A percentile compares a stretch with the other conserved stretches of the same genome.
These are phyloP conservation scores for Standfussiana lucernea DNA, from an alignment of 2,888 invertebrate genomes.

Conservation along the genomic window DNA sequence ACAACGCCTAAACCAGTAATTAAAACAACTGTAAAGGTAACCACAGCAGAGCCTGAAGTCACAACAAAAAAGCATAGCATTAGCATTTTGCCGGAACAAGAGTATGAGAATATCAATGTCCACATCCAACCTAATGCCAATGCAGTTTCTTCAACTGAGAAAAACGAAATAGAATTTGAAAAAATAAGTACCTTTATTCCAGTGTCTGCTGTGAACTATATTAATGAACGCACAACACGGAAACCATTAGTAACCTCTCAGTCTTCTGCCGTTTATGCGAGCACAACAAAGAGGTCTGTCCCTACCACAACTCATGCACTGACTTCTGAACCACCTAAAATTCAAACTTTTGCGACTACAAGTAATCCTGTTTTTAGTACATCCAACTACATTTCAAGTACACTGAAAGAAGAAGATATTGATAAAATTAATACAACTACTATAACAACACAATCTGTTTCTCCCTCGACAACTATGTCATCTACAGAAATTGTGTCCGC, in stretches of 20 bases:
- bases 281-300: constrained; percentile 62
- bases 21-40: constrained; percentile 63
- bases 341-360: constrained; percentile 53
- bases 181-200: constrained; percentile 83
- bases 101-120: constrained; percentile 57
- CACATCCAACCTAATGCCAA: constrained; percentile 65
- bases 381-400: constrained; percentile 61
- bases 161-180: constrained; percentile 74
- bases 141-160: constrained; percentile 72
- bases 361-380: constrained; percentile 66
- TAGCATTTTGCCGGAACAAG: constrained; percentile 65
- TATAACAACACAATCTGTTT: constrained; percentile 86
- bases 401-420: constrained; percentile 68
- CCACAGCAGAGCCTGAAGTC: constrained; percentile 62
- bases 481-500: constrained; percentile 79
- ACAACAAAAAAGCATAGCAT: constrained; percentile 62
- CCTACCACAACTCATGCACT: constrained; percentile 53
- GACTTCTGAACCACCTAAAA: constrained; percentile 49
- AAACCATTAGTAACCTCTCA: constrained; percentile 72
- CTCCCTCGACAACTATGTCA: constrained; percentile 83
- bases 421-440: constrained; percentile 83
- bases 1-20: constrained; percentile 53
- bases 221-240: constrained; percentile 76
- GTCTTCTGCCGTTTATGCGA: constrained; percentile 52
- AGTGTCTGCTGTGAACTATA: constrained; percentile 77